A percentile compares a stretch with the other conserved stretches of the same genome.
Conservation (phyloP, 2,113 vertebrate genomes). For the Mus pahari region DNA sequence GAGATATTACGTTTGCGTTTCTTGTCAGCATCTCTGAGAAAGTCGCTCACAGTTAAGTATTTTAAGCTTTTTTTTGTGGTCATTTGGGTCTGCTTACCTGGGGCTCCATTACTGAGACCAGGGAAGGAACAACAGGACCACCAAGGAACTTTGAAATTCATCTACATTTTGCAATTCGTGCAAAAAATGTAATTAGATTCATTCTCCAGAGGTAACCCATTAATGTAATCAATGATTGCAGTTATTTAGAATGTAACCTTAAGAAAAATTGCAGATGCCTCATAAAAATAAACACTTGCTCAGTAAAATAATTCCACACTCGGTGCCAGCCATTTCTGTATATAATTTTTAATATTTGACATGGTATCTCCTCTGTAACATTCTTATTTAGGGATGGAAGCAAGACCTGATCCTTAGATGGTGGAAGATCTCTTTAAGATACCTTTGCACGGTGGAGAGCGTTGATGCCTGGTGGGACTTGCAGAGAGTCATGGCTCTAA, state of each 20-base stretch:
- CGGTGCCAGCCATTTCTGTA: background rate
- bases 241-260: conserved; percentile 44
- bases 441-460: too few species aligned
- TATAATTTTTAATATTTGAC: background rate
- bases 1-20: background rate
- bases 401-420: background rate
- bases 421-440: background rate
- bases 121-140: background rate
- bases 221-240: conserved; percentile 53
- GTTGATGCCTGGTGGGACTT: background rate
- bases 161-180: conserved; percentile 67
- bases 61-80: background rate
- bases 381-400: background rate
- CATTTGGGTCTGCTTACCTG: background rate
- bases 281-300: conserved; percentile 66
- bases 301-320: conserved; percentile 24
- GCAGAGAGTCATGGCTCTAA: background rate
- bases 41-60: background rate
- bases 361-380: background rate
- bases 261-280: conserved; percentile 66
- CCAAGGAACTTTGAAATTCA: conserved; percentile 61
- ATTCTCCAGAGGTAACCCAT: conserved; percentile 70
- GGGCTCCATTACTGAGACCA: background rate
- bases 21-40: background rate
- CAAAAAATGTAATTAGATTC: conserved; percentile 72